Percentiles rank a stretch among this genome's conserved stretches.
Evolutionary conservation across 2,888 invertebrate species (phyloP).

Genomic region (Syrista parreyssii): DNA sequence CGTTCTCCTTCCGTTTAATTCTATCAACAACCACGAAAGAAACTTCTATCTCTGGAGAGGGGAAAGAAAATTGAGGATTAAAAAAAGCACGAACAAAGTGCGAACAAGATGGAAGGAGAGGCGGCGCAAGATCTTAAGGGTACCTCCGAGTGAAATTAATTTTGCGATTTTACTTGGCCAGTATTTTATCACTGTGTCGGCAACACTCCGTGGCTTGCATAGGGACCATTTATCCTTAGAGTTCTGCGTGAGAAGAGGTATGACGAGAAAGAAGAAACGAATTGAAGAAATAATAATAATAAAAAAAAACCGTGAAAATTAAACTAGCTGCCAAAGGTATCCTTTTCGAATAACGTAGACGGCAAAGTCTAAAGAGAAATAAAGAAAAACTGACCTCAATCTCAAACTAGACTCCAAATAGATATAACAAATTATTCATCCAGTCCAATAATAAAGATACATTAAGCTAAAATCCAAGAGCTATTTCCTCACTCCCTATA

Average conservation of each 20-base stretch:
- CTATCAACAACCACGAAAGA: too few species aligned
- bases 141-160: too few species aligned
- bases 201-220: neutral
- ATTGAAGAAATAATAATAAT: neutral
- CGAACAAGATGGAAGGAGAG: too few species aligned
- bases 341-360: neutral
- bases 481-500: conserved; percentile 23
- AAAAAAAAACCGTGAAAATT: neutral
- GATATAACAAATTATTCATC: neutral
- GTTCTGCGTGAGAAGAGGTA: neutral
- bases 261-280: neutral
- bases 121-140: too few species aligned
- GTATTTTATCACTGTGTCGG: neutral
- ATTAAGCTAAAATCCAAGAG: neutral
- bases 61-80: too few species aligned
- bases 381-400: neutral
- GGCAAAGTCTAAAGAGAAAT: neutral
- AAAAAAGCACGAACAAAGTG: too few species aligned
- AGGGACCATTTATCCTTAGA: neutral
- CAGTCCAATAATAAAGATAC: neutral
- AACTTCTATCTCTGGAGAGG: too few species aligned
- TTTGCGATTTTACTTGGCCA: neutral
- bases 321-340: neutral
- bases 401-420: neutral
- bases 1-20: too few species aligned